Evolutionary conservation across 2,113 vertebrate genomes (phyloP).

Genomic region (Carettochelys insculpta): DNA sequence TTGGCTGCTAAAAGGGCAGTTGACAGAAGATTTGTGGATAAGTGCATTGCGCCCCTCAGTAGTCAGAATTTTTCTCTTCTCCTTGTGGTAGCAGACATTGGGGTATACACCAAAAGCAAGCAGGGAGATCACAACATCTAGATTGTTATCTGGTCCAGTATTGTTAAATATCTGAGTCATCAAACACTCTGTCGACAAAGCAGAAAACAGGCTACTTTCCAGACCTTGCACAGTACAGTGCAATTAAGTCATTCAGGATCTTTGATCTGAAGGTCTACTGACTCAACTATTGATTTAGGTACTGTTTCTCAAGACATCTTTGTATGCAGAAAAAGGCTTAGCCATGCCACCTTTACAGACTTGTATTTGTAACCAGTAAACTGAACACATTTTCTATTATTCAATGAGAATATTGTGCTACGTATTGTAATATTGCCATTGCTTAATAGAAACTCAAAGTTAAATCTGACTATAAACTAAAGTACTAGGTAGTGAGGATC

Average conservation of each 20-base stretch:
- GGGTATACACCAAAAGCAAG: conserved; percentile 94
- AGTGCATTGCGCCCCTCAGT: conserved; percentile 96
- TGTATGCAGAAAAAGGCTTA: background rate
- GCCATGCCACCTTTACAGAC: too few species aligned
- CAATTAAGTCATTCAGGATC: conserved; percentile 1
- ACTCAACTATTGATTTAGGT: background rate
- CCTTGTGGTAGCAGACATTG: conserved; percentile 97
- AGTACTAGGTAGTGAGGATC: background rate
- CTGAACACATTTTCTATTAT: background rate
- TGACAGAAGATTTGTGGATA: conserved; percentile 96
- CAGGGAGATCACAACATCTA: conserved; percentile 95
- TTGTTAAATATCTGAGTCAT: conserved; percentile 91
- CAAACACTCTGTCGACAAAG: conserved; percentile 83
- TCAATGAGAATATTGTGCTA: background rate
- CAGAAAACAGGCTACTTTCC: conserved; percentile 9
- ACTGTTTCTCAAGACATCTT: background rate
- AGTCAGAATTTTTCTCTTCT: conserved; percentile 95
- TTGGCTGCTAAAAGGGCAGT: conserved; percentile 95
- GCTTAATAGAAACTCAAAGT: background rate
- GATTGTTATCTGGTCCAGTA: conserved; percentile 90
- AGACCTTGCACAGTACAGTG: background rate
- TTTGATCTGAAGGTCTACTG: background rate
- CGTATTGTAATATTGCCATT: background rate
- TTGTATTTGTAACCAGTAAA: background rate
- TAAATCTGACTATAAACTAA: background rate